phyloP scores from a whole-genome alignment of 2,113 vertebrate genomes.

The Isurus oxyrinchus region DNA sequence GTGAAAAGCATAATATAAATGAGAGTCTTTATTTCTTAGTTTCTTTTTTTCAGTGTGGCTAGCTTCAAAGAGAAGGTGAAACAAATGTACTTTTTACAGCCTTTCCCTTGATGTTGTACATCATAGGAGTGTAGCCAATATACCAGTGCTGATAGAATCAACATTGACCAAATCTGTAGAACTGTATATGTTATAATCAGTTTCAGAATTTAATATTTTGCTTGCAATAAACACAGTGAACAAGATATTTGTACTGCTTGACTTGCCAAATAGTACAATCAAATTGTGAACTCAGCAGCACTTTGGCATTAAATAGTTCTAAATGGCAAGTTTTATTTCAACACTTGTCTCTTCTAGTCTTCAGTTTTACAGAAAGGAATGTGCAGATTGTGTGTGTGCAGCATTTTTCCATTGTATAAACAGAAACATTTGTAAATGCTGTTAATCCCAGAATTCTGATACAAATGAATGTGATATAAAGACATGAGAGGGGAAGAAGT shows the following conservation, averaged over 20 bases:
- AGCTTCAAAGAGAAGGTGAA: neutral
- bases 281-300: neutral
- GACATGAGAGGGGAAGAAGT: neutral
- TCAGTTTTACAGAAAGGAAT: neutral
- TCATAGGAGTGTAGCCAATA: neutral
- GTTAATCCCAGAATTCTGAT: neutral
- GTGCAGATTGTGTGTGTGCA: neutral
- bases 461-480: neutral
- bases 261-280: neutral
- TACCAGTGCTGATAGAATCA: neutral
- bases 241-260: neutral
- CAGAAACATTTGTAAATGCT: neutral
- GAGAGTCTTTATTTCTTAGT: neutral
- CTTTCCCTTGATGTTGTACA: neutral
- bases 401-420: neutral
- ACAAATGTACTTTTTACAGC: neutral
- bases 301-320: neutral
- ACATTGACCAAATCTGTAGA: neutral
- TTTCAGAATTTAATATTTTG: neutral
- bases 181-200: slow-evolving; percentile 1
- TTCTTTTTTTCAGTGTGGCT: neutral
- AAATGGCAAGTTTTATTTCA: neutral
- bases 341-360: neutral
- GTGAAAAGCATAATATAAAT: neutral
- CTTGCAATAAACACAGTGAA: neutral